Evolutionary conservation across 1,140 invertebrate species (phyloP).

Genomic region (Brachystomella parvula): DNA sequence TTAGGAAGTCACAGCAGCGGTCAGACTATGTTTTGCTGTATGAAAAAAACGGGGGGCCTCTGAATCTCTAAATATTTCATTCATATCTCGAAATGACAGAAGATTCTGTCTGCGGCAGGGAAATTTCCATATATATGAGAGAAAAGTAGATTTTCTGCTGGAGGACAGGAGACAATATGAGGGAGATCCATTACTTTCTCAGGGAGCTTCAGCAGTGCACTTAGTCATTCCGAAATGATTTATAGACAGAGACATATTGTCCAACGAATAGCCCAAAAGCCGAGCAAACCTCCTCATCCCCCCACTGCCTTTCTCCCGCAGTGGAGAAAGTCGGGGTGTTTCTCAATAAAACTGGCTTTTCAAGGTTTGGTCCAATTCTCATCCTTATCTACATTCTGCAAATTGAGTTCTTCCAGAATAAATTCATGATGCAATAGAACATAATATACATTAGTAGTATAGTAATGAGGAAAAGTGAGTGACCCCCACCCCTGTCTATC

Average conservation of each 20-base stretch:
- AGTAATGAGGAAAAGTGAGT: background rate
- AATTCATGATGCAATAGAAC: background rate
- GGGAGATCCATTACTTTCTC: slow-evolving; percentile 27
- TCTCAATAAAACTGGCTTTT: background rate
- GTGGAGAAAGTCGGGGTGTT: background rate
- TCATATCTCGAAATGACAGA: slow-evolving; percentile 37
- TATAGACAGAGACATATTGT: slow-evolving; percentile 35
- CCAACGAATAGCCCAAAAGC: slow-evolving; percentile 9
- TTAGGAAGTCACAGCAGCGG: background rate
- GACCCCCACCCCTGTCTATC: background rate
- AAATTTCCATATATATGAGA: slow-evolving; percentile 36
- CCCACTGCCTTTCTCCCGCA: background rate
- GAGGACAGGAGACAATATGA: background rate
- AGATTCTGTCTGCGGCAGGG: slow-evolving; percentile 25
- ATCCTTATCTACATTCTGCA: background rate
- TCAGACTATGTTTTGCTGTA: slow-evolving; percentile 1
- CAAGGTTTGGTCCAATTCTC: background rate
- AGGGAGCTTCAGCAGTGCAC: slow-evolving; percentile 21
- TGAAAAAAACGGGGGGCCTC: background rate
- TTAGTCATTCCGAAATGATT: slow-evolving; percentile 35
- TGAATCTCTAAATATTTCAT: slow-evolving; percentile 34
- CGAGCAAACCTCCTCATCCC: background rate
- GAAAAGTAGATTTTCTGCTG: background rate
- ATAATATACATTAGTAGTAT: background rate
- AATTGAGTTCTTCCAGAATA: background rate